Evolutionary conservation across 2,888 invertebrate species (phyloP), one percentile per base, ranked within the genome.

Genomic region (Papilio protenor): DNA sequence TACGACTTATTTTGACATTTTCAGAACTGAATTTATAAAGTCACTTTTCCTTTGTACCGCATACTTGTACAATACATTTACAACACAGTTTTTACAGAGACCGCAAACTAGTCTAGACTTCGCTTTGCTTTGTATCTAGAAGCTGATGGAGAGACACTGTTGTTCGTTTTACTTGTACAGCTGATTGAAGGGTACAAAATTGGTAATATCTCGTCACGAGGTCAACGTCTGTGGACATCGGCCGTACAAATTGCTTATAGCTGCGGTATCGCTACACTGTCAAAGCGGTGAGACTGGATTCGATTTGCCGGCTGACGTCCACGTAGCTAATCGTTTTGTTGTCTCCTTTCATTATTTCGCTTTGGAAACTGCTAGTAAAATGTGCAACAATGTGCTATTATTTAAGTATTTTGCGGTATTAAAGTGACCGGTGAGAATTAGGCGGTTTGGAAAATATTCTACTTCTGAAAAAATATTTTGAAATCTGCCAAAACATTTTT

Each of bases 191-290:
- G 59, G 70, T 49, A 70, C 66, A 59, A 73, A 76, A 80, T 79
- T 78, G 73, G 81, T 75, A 80, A 79, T 81, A 80, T 81, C 81
- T 79, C 77, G 74, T n/a, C 40, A 61, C 80, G 84, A 84, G 85
- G 85, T 85, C 84, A 82, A 81, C 80, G 84, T 71, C 82, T 82
- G 80, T 78, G 75, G 78, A 80, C 76, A 74, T 52, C 40, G 33
- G 81, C 80, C 81, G 79, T 79, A 82, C 82, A 80, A 84, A 84
- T 84, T 78, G 79, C 80, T 83, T 83, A 77, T 77, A 80, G 72
- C 76, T 80, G 76, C 40, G 45, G 18, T 18, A 18, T 23, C 23
- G 57, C 23, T 59, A 57, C 57, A 21, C 45, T 83, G 78, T 76
- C 80, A 75, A 23, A 61, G 57, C 70, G 59, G 74, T 61, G 64